phyloP scores from a whole-genome alignment of 2,888 invertebrate species.

The Heliconius aoede region DNA sequence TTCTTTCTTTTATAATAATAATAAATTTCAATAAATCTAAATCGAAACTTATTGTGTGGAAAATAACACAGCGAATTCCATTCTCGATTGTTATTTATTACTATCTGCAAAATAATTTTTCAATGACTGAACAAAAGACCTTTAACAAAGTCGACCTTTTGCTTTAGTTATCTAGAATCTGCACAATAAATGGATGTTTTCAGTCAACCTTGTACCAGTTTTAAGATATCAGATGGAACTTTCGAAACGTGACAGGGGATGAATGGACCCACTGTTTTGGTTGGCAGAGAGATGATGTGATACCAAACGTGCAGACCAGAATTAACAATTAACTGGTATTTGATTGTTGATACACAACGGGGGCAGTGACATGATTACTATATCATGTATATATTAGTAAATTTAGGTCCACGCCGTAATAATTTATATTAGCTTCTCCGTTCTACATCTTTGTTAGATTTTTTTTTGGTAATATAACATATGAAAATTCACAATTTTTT shows the following conservation, averaged over 20 bases:
- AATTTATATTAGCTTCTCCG: too few species aligned
- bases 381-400: slow-evolving; percentile 41
- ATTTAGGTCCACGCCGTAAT: slow-evolving; percentile 13
- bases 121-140: slow-evolving; percentile 28
- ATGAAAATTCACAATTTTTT: too few species aligned
- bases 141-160: slow-evolving; percentile 33
- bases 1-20: neutral
- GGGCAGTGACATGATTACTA: slow-evolving; percentile 63
- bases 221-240: slow-evolving; percentile 48
- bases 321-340: slow-evolving; percentile 62
- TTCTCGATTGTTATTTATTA: slow-evolving; percentile 22
- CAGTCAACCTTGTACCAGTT: slow-evolving; percentile 43
- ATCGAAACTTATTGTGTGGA: neutral
- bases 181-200: slow-evolving; percentile 38
- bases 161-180: slow-evolving; percentile 36
- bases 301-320: slow-evolving; percentile 54
- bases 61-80: neutral
- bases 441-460: too few species aligned
- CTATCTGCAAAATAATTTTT: slow-evolving; percentile 12
- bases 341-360: slow-evolving; percentile 60
- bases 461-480: too few species aligned
- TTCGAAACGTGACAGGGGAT: slow-evolving; percentile 69
- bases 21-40: neutral
- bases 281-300: slow-evolving; percentile 58
- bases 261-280: slow-evolving; percentile 60